Conservation (phyloP, 1,140 invertebrate species). For the Drosophila eugracilis region DNA sequence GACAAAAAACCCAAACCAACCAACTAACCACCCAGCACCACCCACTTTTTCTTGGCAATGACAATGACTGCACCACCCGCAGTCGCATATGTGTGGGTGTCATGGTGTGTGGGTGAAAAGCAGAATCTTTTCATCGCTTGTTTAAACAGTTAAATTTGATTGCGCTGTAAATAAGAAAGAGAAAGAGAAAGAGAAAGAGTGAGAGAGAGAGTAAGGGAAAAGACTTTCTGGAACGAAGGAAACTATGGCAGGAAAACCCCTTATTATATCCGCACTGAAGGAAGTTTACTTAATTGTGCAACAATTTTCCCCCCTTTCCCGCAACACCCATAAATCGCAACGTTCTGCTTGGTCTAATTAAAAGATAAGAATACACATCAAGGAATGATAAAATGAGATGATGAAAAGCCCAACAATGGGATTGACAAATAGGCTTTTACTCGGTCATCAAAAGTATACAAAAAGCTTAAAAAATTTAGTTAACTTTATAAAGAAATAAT, state of each 20-base stretch:
- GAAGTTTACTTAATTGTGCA: conserved; percentile 46
- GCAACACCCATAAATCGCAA: conserved; percentile 36
- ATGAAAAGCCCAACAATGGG: not conserved
- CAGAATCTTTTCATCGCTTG: conserved; percentile 72
- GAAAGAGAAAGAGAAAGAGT: conserved; percentile 16
- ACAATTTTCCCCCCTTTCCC: conserved; percentile 39
- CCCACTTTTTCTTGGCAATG: conserved; percentile 21
- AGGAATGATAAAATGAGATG: not conserved
- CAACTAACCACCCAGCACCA: conserved; percentile 1
- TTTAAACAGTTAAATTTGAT: conserved; percentile 79
- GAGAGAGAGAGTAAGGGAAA: too few species aligned
- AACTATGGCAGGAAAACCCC: conserved; percentile 26
- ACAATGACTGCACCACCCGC: conserved; percentile 38
- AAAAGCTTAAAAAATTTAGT: too few species aligned
- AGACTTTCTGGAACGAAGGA: conserved; percentile 11
- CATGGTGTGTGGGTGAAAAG: conserved; percentile 15
- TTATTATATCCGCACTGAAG: conserved; percentile 25
- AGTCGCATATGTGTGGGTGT: conserved; percentile 24
- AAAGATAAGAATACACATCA: conserved; percentile 32
- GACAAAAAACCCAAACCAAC: not conserved
- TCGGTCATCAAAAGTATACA: too few species aligned
- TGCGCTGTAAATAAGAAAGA: conserved; percentile 69
- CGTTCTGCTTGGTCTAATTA: conserved; percentile 34
- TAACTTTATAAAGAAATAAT: too few species aligned
- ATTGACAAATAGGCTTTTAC: conserved; percentile 11